Base-by-base conservation (phyloP, 1,140 invertebrate genomes). In the Acyrthosiphon pisum region DNA sequence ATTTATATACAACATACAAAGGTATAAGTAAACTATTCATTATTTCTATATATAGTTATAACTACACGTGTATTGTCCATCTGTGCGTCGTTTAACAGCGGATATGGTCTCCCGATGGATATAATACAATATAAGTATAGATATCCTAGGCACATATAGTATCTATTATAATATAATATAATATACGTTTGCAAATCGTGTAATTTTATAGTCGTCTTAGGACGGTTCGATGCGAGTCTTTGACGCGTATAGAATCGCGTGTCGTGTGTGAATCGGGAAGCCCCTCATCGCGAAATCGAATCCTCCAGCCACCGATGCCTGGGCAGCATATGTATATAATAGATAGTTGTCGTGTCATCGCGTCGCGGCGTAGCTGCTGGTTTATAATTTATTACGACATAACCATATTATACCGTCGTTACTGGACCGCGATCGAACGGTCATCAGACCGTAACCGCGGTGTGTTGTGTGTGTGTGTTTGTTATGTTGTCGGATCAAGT, bases 181-280 rank as follows among this genome's bases (percentile, higher is more conserved):
- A 76, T n/a, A 18, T 76, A n/a, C 30, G 60, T 76, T 76, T 35
- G 60, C 30, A 0, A 76, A 35, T 76, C 60, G 60, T 76, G 60
- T n/a, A 76, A 76, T 35, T n/a, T n/a, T 76, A 76, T 76, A 76
- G 11, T 76, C 60, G n/a, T 76, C 60, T n/a, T n/a, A 76, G 60
- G 60, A 68, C 60, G 60, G n/a, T 76, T 76, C 4, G 14, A 35
- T n/a, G 60, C n/a, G 60, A n/a, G 30, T 76, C n/a, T 76, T 76
- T n/a, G 60, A 76, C 60, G 60, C n/a, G 60, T 76, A 76, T 18
- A 76, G 60, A 76, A 76, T 76, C 60, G 60, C 60, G 60, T 76
- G 60, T 76, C 60, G 60, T n/a, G 60, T 76, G 60, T 76, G 60
- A 76, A 35, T 76, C 60, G 60, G 60, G 60, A 76, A 76, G 60